Conservation (phyloP, 64 coral and sea anemone genomes). For the Pocillopora verrucosa region DNA sequence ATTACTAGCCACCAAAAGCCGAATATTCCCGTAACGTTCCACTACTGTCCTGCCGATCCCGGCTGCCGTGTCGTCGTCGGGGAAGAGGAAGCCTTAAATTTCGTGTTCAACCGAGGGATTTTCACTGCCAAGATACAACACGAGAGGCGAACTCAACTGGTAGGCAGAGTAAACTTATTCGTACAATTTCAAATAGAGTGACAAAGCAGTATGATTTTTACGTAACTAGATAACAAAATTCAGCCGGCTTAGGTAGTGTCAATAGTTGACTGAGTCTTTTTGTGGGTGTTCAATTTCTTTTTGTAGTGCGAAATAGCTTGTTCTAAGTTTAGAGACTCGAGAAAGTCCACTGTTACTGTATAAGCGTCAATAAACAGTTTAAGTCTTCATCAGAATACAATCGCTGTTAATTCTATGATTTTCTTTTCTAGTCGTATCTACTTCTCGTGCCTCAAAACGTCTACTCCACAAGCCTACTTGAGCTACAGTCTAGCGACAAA, state of each 20-base stretch:
- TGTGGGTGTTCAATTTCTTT: too few relatives aligned
- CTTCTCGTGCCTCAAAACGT: constrained; percentile 56
- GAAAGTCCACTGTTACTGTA: too few relatives aligned
- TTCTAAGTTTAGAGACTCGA: too few relatives aligned
- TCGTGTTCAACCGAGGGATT: constrained; percentile 43
- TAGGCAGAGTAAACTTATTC: background rate
- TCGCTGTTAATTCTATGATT: background rate
- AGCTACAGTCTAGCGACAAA: constrained; percentile 55
- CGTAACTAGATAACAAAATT: too few relatives aligned
- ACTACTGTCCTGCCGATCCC: constrained; percentile 53
- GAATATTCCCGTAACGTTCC: constrained; percentile 43
- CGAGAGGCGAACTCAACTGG: constrained; percentile 38
- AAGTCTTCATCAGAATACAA: too few relatives aligned
- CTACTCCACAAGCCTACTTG: constrained; percentile 52
- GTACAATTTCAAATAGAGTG: background rate
- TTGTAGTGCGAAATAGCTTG: too few relatives aligned
- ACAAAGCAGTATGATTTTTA: too few relatives aligned
- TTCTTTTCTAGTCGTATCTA: constrained; percentile 51
- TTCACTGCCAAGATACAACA: constrained; percentile 49
- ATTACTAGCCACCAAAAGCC: constrained; percentile 11
- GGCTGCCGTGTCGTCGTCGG: constrained; percentile 72
- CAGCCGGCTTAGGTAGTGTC: too few relatives aligned
- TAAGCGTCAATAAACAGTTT: too few relatives aligned
- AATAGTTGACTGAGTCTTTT: too few relatives aligned
- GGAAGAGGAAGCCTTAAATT: constrained; percentile 9